Percentiles rank a stretch among this genome's conserved stretches.
phyloP scores from a whole-genome alignment of 1,140 invertebrate species.

The Drosophila bocqueti region DNA sequence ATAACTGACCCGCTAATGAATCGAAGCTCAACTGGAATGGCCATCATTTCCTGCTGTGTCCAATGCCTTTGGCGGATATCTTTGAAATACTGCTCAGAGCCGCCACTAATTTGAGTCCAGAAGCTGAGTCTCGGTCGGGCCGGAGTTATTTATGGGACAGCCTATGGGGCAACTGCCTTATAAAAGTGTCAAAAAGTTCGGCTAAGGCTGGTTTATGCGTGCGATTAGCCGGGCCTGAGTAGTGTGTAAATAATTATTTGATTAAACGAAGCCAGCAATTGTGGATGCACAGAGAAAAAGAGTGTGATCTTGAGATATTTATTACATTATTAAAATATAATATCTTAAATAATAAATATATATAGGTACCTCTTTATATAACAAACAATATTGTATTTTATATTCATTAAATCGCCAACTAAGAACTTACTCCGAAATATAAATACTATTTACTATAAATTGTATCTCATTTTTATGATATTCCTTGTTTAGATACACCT shows the following conservation, averaged over 20 bases:
- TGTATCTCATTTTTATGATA: neutral
- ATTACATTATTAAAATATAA: no score
- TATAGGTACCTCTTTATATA: no score
- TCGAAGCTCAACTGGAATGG: constrained; percentile 31
- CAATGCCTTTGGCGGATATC: constrained; percentile 47
- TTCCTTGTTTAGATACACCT: no score
- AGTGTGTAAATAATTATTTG: constrained; percentile 76
- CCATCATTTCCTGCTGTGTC: constrained; percentile 54
- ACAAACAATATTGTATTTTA: no score
- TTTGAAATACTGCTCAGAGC: constrained; percentile 61
- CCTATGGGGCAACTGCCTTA: constrained; percentile 75
- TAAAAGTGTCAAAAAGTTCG: constrained; percentile 81
- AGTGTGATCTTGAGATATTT: no score
- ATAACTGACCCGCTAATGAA: constrained; percentile 42
- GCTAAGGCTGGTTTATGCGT: constrained; percentile 65
- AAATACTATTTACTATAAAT: neutral
- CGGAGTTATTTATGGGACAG: constrained; percentile 78
- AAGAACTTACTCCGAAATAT: neutral
- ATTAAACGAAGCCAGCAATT: constrained; percentile 33
- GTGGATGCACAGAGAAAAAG: constrained; percentile 15
- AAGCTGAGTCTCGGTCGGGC: constrained; percentile 52
- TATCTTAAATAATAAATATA: no score
- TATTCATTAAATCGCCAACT: no score
- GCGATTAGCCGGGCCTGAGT: constrained; percentile 52
- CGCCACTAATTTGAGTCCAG: constrained; percentile 67